Evolutionary conservation across 2,888 invertebrate species (phyloP), one percentile per base, ranked within the genome.

Genomic region (Drosophila prolongata): DNA sequence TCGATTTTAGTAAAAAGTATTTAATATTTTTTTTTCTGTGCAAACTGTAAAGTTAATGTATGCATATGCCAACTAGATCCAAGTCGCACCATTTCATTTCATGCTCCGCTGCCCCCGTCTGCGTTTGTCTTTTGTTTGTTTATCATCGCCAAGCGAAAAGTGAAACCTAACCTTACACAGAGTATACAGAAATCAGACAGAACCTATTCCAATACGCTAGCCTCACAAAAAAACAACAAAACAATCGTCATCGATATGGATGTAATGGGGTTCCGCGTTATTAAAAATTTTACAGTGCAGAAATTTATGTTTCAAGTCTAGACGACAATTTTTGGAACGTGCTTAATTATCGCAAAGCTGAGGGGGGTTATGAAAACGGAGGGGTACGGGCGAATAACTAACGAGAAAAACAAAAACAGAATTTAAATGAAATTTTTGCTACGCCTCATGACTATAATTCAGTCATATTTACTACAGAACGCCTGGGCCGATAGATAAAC

Each of bases 251-350:
- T 55, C 50, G 46, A 56, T 55, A 62, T 56, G 69, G 64, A 70
- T 78, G 79, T 47, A 79, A 77, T 58, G 53, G 60, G 78, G 67
- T 86, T 83, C 81, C 87, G 83, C 79, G 46, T 73, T 80, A 84
- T 76, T 71, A 82, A 77, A 84, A 84, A 78, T 76, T 75, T 65
- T 77, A 79, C 66, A 80, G 68, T 87, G 77, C 80, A 82, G 76
- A 85, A 61, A 80, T 82, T 84, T 78, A 84, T 87, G 81, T 78
- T 80, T 84, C 43, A 77, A 69, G 85, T 85, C 85, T 85, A 85
- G 85, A 85, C 85, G 87, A 85, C 80, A 87, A 65, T 80, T 81
- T 72, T 87, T 87, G 66, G 80, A 76, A 86, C 85, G 85, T 85
- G 85, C 86, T 87, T 78, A 87, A 83, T 86, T 87, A 80, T 80